phyloP scores from a whole-genome alignment of 1,140 invertebrate genomes.

The Linepithema humile region DNA sequence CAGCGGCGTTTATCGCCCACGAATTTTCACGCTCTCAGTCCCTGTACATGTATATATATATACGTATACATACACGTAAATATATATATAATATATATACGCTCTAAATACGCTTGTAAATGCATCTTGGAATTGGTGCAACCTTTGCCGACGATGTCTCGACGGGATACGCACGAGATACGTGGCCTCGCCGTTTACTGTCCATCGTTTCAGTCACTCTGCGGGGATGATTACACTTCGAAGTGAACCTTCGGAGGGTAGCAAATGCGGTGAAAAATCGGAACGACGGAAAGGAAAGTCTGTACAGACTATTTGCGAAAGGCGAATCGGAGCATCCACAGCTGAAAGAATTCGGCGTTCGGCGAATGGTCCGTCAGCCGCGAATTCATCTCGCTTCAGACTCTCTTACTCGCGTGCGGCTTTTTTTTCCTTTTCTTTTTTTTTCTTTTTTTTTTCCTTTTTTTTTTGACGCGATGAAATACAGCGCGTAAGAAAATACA shows the following conservation, averaged over 20 bases:
- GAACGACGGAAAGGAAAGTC: not conserved
- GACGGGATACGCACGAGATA: slow-evolving; percentile 18
- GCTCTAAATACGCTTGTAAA: slow-evolving; percentile 71
- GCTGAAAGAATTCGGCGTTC: slow-evolving; percentile 24
- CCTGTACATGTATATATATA: slow-evolving; percentile 48
- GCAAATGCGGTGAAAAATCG: not conserved
- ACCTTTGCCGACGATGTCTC: slow-evolving; percentile 59
- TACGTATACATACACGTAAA: slow-evolving; percentile 60
- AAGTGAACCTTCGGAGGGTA: not conserved
- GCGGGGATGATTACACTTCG: not conserved
- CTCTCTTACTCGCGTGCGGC: slow-evolving; percentile 73
- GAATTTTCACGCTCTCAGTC: slow-evolving; percentile 69
- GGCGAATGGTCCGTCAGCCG: slow-evolving; percentile 24
- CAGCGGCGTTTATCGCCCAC: slow-evolving; percentile 69
- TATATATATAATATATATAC: slow-evolving; percentile 36
- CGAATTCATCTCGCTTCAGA: slow-evolving; percentile 54
- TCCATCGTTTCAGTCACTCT: slow-evolving; percentile 46
- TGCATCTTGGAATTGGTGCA: slow-evolving; percentile 75
- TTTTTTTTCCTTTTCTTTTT: too few species aligned
- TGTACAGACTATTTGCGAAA: slow-evolving; percentile 6
- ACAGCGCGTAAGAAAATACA: slow-evolving; percentile 51
- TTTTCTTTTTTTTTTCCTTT: slow-evolving; percentile 18
- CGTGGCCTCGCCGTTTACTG: slow-evolving; percentile 37
- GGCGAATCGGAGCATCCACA: slow-evolving; percentile 5
- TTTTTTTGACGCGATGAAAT: slow-evolving; percentile 69